Conservation (phyloP, 2,113 vertebrate genomes). For the Irena cyanogastra region DNA sequence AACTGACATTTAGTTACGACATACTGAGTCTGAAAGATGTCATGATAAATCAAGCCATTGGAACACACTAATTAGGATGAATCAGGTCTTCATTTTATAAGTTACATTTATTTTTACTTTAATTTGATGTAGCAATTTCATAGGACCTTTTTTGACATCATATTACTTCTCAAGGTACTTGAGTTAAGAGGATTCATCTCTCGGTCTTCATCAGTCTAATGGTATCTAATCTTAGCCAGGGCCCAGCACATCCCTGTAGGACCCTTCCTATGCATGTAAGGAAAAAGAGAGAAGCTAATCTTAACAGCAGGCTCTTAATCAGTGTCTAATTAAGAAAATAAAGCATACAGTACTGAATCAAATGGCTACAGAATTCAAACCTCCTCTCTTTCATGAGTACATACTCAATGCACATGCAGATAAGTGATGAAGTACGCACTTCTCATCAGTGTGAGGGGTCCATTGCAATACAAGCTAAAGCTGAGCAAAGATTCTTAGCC, state of each 20-base stretch:
- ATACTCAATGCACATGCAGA: accelerated
- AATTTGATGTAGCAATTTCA: neutral
- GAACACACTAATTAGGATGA: neutral
- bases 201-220: neutral
- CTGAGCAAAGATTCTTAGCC: neutral
- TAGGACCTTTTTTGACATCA: neutral
- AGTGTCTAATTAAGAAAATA: neutral
- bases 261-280: neutral
- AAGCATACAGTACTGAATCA: neutral
- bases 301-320: neutral
- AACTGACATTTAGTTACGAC: neutral
- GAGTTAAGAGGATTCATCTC: neutral
- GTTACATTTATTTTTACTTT: neutral
- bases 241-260: neutral
- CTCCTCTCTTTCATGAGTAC: neutral
- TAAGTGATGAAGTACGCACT: neutral
- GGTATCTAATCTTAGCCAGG: neutral
- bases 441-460: neutral
- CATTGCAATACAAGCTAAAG: neutral
- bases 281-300: neutral
- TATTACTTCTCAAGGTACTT: neutral
- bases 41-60: neutral
- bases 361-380: neutral
- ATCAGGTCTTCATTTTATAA: neutral
- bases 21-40: neutral